A percentile compares a stretch with the other conserved stretches of the same genome.
These are phyloP conservation scores for Corapipo altera DNA, from an alignment of 2,113 vertebrate genomes.

Conservation along the genomic window DNA sequence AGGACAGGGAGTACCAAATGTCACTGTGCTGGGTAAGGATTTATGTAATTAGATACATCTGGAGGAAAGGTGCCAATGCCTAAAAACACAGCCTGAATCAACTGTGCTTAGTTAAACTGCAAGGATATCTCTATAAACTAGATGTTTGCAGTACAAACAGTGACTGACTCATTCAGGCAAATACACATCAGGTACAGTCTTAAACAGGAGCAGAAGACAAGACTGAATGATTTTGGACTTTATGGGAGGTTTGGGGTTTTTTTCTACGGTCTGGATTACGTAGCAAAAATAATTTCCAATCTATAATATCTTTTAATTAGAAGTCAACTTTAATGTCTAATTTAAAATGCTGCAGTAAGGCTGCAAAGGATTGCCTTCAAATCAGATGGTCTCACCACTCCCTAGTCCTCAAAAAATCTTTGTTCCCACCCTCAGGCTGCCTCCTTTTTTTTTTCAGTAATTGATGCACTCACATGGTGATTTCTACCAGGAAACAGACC, in stretches of 20 bases:
- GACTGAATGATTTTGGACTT: background rate
- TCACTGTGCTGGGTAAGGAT: background rate
- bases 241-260: background rate
- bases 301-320: background rate
- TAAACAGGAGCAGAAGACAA: background rate
- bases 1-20: background rate
- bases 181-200: background rate
- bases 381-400: background rate
- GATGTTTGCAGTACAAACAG: background rate
- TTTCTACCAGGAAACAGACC: background rate
- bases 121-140: background rate
- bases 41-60: background rate
- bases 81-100: background rate
- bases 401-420: background rate
- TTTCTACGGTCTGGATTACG: background rate
- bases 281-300: background rate
- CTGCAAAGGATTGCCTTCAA: background rate
- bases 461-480: background rate
- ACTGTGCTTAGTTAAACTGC: slow-evolving; percentile 3
- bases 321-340: background rate
- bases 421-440: background rate
- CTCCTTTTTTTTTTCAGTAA: background rate
- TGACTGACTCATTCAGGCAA: background rate
- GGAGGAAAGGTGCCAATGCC: background rate
- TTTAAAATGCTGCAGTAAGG: background rate